Evolutionary conservation across 1,140 invertebrate species (phyloP).

Genomic region (Matsumurasca onukii): DNA sequence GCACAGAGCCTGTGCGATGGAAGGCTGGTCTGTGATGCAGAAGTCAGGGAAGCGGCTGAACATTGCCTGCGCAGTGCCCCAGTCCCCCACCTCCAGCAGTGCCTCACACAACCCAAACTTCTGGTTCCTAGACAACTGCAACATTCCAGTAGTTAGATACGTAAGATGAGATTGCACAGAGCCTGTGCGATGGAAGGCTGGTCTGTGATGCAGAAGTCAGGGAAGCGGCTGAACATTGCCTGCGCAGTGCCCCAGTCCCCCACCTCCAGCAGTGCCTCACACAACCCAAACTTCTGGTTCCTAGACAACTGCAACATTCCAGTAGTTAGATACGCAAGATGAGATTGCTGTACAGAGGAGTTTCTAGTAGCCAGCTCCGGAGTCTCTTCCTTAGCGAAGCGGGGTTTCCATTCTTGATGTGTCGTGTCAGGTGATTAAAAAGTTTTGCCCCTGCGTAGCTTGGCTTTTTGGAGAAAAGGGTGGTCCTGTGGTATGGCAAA

Average conservation of each 20-base stretch:
- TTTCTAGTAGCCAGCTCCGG: too few relatives aligned
- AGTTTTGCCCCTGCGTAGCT: too few relatives aligned
- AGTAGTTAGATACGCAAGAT: too few relatives aligned
- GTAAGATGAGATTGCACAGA: conserved; percentile 79
- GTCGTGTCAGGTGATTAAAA: too few relatives aligned
- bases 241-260: conserved; percentile 89
- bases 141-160: too few relatives aligned
- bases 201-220: conserved; percentile 77
- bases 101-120: conserved; percentile 92
- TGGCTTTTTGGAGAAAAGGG: too few relatives aligned
- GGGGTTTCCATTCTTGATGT: too few relatives aligned
- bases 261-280: conserved; percentile 83
- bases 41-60: conserved; percentile 81
- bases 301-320: conserved; percentile 61
- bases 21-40: conserved; percentile 73
- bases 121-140: conserved; percentile 78
- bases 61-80: conserved; percentile 79
- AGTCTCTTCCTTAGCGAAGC: too few relatives aligned
- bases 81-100: conserved; percentile 84
- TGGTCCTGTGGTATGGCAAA: too few relatives aligned
- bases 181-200: conserved; percentile 79
- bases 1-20: too few relatives aligned
- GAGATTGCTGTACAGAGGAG: too few relatives aligned
- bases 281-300: conserved; percentile 94
- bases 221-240: conserved; percentile 75